Percentiles rank a stretch among this genome's conserved stretches.
These are phyloP conservation scores for Streblospio benedicti DNA, from an alignment of 1,140 invertebrate genomes.

Conservation along the genomic window DNA sequence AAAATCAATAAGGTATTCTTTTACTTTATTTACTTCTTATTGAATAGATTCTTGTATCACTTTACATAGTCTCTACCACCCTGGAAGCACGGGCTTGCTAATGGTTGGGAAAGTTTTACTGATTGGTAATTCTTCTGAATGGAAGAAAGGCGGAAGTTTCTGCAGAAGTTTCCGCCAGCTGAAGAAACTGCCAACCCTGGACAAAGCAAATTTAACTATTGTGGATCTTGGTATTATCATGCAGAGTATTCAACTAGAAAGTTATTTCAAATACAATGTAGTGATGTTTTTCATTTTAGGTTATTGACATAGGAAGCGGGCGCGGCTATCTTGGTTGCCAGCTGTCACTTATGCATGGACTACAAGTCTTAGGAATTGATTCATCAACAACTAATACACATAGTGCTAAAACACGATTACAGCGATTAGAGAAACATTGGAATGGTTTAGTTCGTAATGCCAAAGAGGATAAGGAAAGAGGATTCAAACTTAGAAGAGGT, in stretches of 20 bases:
- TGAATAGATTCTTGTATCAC: too few species aligned
- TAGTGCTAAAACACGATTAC: constrained; percentile 53
- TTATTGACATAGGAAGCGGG: constrained; percentile 77
- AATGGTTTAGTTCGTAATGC: constrained; percentile 23
- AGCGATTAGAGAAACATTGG: constrained; percentile 49
- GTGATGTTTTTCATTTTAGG: constrained; percentile 23
- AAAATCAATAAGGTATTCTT: constrained; percentile 50
- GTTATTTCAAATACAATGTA: neutral
- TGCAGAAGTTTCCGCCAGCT: too few species aligned
- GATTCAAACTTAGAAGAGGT: constrained; percentile 18
- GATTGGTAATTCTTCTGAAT: too few species aligned
- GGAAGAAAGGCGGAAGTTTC: too few species aligned
- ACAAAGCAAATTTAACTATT: too few species aligned
- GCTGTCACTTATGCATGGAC: constrained; percentile 57
- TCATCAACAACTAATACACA: constrained; percentile 57
- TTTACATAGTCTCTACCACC: too few species aligned
- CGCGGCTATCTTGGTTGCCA: constrained; percentile 72
- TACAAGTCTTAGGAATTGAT: constrained; percentile 72
- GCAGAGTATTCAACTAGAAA: too few species aligned
- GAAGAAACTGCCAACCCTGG: too few species aligned
- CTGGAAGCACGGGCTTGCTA: too few species aligned
- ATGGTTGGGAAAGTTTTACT: too few species aligned
- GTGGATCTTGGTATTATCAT: too few species aligned
- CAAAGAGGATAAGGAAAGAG: constrained; percentile 18
- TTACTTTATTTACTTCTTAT: neutral